Percentiles rank a stretch among this genome's conserved stretches.
Conservation (phyloP, 2,797 vertebrate genomes). For the Enoplosus armatus region DNA sequence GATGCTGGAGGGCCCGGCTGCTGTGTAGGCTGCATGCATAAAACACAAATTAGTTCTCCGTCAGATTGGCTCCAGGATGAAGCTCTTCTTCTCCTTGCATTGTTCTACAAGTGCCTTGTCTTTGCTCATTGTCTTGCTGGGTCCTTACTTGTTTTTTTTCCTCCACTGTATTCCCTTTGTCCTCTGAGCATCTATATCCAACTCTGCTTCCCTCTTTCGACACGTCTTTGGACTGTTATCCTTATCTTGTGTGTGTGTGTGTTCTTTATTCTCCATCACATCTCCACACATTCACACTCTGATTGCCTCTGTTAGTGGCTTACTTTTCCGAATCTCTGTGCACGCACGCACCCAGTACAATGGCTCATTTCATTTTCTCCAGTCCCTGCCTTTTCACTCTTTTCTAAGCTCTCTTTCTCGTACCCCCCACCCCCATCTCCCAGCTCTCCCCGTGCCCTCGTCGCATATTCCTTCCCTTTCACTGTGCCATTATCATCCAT, state of each 20-base stretch:
- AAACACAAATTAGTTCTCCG: slow-evolving; percentile 46
- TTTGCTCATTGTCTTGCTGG: slow-evolving; percentile 16
- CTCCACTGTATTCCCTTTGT: neutral
- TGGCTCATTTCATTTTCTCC: slow-evolving; percentile 42
- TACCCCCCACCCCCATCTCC: slow-evolving; percentile 8
- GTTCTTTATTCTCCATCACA: neutral
- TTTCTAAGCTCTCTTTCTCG: slow-evolving; percentile 10
- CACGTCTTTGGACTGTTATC: slow-evolving; percentile 21
- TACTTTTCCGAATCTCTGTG: slow-evolving; percentile 17
- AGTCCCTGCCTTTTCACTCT: slow-evolving; percentile 6
- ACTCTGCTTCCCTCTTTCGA: slow-evolving; percentile 1
- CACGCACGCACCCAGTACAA: neutral
- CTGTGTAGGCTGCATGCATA: neutral
- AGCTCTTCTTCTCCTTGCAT: slow-evolving; percentile 21
- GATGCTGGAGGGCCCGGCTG: slow-evolving; percentile 31
- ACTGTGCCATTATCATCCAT: slow-evolving; percentile 65
- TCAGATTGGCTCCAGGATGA: slow-evolving; percentile 28
- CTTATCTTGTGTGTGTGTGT: neutral
- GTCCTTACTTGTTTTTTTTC: slow-evolving; percentile 8
- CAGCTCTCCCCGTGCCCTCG: slow-evolving; percentile 12
- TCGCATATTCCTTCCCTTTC: slow-evolving; percentile 35
- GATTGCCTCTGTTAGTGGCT: slow-evolving; percentile 18
- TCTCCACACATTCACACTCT: slow-evolving; percentile 27
- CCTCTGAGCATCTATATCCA: slow-evolving; percentile 1
- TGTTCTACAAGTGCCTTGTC: slow-evolving; percentile 18